These are phyloP conservation scores for Lepidocolaptes lacrymiger DNA, from an alignment of 2,797 vertebrate genomes.

Conservation along the genomic window DNA sequence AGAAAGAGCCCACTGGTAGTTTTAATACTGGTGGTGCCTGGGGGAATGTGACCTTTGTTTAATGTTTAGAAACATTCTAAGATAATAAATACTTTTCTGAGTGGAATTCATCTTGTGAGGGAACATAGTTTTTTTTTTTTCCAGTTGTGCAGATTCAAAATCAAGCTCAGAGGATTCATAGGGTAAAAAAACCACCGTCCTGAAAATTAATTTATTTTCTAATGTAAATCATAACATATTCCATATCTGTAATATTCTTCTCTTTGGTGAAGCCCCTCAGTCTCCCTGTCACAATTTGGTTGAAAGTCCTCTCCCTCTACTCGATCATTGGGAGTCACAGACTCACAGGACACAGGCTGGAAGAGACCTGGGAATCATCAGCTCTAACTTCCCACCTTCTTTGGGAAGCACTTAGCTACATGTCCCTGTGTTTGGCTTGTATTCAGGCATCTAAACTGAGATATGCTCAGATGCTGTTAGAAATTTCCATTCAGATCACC, in stretches of 20 bases:
- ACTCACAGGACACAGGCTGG: background rate
- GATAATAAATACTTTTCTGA: background rate
- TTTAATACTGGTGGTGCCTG: background rate
- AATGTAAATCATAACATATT: background rate
- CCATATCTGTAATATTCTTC: background rate
- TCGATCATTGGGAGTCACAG: background rate
- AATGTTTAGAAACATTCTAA: background rate
- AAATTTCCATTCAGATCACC: background rate
- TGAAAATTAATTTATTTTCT: background rate
- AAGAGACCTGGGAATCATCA: background rate
- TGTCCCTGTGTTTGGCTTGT: background rate
- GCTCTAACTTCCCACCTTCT: background rate
- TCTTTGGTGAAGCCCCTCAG: background rate
- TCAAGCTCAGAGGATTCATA: background rate
- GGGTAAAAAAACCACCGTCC: background rate
- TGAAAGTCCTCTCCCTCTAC: background rate
- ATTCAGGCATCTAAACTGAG: background rate
- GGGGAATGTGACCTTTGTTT: conserved; percentile 4
- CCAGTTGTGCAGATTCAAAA: background rate
- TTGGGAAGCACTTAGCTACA: background rate
- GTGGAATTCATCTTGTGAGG: background rate
- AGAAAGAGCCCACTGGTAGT: background rate
- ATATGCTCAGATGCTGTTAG: background rate
- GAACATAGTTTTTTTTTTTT: background rate
- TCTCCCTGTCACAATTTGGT: background rate